Evolutionary conservation across 2,113 vertebrate genomes (phyloP).

Genomic region (Lasiurus cinereus): DNA sequence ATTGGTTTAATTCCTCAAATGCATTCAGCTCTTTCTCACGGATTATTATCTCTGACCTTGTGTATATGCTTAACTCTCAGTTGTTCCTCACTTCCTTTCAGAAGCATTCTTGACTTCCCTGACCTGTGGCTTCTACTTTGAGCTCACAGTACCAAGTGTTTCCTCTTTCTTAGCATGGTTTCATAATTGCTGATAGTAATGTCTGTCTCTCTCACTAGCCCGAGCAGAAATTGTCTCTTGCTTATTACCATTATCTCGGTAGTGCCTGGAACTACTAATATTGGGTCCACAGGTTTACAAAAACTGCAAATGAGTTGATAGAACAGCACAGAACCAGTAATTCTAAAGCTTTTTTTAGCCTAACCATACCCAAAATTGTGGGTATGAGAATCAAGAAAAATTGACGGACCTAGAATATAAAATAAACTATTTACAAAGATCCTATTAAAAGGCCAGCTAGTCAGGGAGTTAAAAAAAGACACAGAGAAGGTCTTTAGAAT

Average conservation of each 20-base stretch:
- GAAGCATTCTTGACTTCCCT: neutral
- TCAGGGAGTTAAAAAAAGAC: neutral
- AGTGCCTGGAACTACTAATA: neutral
- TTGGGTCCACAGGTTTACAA: neutral
- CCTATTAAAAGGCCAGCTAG: neutral
- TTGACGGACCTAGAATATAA: conserved; percentile 46
- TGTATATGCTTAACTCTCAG: neutral
- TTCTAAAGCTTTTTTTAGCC: conserved; percentile 37
- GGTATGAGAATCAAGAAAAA: conserved; percentile 54
- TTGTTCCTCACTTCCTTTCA: neutral
- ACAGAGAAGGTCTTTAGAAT: neutral
- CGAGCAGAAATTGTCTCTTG: neutral
- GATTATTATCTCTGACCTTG: neutral
- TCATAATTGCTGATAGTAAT: neutral
- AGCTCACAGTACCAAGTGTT: neutral
- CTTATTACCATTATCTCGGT: neutral
- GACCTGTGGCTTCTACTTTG: neutral
- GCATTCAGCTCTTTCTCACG: neutral
- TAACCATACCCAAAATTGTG: conserved; percentile 17
- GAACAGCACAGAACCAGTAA: conserved; percentile 37
- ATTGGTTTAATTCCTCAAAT: neutral
- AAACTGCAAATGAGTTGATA: conserved; percentile 38
- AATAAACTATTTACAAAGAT: neutral
- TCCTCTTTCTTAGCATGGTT: neutral
- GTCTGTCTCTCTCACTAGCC: neutral